phyloP scores from a whole-genome alignment of 2,113 vertebrate genomes.

The Aythya baeri region DNA sequence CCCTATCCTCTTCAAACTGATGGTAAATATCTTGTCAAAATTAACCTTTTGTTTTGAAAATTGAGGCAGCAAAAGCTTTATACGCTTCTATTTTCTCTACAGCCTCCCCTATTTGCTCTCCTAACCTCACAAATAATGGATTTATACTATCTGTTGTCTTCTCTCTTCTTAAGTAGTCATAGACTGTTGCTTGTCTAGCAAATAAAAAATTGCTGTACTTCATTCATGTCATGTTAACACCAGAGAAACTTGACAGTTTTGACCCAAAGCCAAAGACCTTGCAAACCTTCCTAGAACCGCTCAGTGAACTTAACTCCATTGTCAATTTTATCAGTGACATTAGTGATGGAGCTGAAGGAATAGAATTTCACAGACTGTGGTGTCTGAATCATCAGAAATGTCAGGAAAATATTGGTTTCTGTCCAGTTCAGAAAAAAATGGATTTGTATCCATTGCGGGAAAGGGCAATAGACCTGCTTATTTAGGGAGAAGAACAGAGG shows the following conservation, averaged over 20 bases:
- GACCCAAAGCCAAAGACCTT: neutral
- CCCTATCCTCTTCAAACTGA: neutral
- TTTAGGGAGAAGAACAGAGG: neutral
- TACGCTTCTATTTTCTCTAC: neutral
- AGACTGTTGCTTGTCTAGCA: neutral
- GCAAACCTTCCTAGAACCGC: constrained; percentile 6
- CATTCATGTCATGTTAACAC: constrained; percentile 24
- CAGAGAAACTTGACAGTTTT: constrained; percentile 6
- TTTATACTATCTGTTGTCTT: neutral
- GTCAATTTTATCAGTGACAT: neutral
- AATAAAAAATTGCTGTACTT: constrained; percentile 36
- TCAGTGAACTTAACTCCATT: neutral
- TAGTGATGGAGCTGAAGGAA: neutral
- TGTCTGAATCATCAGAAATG: neutral
- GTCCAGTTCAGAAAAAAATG: neutral
- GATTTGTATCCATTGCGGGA: neutral
- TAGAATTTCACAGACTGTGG: neutral
- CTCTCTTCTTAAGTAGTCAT: neutral
- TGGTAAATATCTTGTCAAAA: neutral
- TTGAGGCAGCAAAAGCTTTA: neutral
- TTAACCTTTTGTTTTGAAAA: neutral
- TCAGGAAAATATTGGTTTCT: neutral
- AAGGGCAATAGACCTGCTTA: neutral
- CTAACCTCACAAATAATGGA: neutral
- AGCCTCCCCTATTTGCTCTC: neutral